A percentile compares a stretch with the other conserved stretches of the same genome.
Evolutionary conservation across 35 echinoderm and acorn worm genomes (phyloP).

Genomic region (Nesometra sesokonis): DNA sequence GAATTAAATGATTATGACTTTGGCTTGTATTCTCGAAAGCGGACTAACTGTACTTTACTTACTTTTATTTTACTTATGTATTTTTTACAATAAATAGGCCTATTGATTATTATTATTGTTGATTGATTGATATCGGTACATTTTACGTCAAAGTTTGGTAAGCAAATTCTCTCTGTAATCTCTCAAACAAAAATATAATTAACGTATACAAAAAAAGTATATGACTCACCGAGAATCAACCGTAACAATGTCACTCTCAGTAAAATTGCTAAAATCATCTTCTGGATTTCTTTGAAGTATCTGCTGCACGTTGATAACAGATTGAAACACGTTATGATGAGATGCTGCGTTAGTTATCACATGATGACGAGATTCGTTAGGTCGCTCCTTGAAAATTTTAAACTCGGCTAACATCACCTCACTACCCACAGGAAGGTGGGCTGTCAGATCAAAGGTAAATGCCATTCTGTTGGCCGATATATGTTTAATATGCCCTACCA

Average conservation of each 20-base stretch:
- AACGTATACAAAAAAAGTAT: background rate
- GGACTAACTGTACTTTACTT: too few relatives aligned
- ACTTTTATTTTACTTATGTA: too few relatives aligned
- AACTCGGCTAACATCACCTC: constrained; percentile 82
- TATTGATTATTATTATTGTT: too few relatives aligned
- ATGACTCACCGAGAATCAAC: background rate
- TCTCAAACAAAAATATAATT: too few relatives aligned
- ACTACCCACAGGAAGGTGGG: constrained; percentile 48
- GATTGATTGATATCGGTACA: too few relatives aligned
- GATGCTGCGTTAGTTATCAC: background rate
- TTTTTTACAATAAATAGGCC: too few relatives aligned
- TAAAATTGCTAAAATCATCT: background rate
- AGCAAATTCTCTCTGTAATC: too few relatives aligned
- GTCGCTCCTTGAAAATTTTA: constrained; percentile 72
- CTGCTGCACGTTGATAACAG: background rate
- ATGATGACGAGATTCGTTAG: constrained; percentile 63
- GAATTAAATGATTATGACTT: too few relatives aligned
- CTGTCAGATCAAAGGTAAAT: constrained; percentile 56
- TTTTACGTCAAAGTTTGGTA: too few relatives aligned
- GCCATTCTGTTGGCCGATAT: background rate
- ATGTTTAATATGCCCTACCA: constrained; percentile 33
- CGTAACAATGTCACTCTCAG: background rate
- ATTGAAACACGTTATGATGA: background rate
- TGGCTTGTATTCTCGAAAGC: too few relatives aligned
- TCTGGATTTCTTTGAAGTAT: background rate